A percentile compares a stretch with the other conserved stretches of the same genome.
These are phyloP conservation scores for Agraylea sexmaculata DNA, from an alignment of 1,140 invertebrate genomes.

Conservation along the genomic window DNA sequence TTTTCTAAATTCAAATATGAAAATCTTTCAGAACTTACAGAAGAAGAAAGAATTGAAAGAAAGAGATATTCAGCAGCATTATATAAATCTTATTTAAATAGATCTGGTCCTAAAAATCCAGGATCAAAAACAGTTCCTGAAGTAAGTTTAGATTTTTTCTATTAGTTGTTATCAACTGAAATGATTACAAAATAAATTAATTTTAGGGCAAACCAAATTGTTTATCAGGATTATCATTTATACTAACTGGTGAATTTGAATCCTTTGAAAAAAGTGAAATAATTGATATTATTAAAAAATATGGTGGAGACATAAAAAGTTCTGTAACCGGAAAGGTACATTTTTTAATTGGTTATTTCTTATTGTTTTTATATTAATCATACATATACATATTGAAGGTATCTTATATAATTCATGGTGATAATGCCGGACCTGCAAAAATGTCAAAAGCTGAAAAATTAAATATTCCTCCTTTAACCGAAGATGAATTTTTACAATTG, in stretches of 20 bases:
- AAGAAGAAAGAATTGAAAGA: conserved; percentile 52
- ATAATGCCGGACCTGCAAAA: conserved; percentile 76
- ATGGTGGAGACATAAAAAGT: conserved; percentile 67
- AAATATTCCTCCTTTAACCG: conserved; percentile 58
- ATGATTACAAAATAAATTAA: conserved; percentile 9
- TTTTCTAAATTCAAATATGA: conserved; percentile 1
- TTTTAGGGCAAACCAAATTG: conserved; percentile 61
- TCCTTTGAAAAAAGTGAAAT: conserved; percentile 77
- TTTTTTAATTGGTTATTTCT: conserved; percentile 13
- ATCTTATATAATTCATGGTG: conserved; percentile 70
- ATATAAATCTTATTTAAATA: conserved; percentile 61
- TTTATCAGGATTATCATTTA: conserved; percentile 64
- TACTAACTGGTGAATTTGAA: conserved; percentile 81
- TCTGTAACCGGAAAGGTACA: conserved; percentile 58
- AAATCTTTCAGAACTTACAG: conserved; percentile 34
- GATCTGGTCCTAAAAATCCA: conserved; percentile 63
- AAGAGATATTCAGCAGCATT: conserved; percentile 47
- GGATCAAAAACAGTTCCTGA: conserved; percentile 74
- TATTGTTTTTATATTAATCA: conserved; percentile 7
- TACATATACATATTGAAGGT: conserved; percentile 39
- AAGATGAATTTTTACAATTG: conserved; percentile 75
- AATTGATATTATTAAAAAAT: conserved; percentile 58
- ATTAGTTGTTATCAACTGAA: background rate
- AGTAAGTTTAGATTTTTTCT: conserved; percentile 33
- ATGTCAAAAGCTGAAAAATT: conserved; percentile 62